Conservation (phyloP, 2,888 invertebrate species). For the Elmis aenea region DNA sequence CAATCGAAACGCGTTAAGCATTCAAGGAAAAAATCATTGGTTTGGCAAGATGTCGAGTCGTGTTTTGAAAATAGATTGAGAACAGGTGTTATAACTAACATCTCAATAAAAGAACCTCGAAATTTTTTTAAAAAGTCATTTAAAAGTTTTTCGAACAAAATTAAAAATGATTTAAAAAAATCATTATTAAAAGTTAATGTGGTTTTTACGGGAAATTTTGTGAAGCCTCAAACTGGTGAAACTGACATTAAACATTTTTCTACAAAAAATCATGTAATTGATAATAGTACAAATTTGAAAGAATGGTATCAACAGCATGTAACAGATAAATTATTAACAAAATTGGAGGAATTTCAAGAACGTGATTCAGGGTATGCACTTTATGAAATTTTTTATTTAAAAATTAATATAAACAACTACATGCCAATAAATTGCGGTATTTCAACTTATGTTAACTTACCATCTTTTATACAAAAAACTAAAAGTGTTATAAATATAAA, state of each 20-base stretch:
- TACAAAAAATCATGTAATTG: conserved; percentile 21
- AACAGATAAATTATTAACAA: conserved; percentile 10
- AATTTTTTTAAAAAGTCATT: conserved; percentile 8
- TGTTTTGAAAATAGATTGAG: too few species aligned
- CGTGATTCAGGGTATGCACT: conserved; percentile 26
- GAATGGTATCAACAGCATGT: conserved; percentile 16
- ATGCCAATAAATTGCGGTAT: too few species aligned
- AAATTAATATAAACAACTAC: conserved; percentile 15
- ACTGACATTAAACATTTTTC: too few species aligned
- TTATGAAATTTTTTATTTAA: conserved; percentile 15
- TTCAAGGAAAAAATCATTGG: too few species aligned
- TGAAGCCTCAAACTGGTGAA: conserved; percentile 14
- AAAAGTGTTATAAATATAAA: conserved; percentile 25
- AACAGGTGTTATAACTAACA: conserved; percentile 2
- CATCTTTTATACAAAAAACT: conserved; percentile 17
- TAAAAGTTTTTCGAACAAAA: conserved; percentile 11
- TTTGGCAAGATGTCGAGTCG: conserved; percentile 5
- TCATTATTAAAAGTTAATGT: conserved; percentile 14
- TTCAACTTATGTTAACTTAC: conserved; percentile 21
- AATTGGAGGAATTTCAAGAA: conserved; percentile 26
- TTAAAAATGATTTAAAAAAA: too few species aligned
- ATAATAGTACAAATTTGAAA: conserved; percentile 19
- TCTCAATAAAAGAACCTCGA: conserved; percentile 1
- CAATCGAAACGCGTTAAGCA: too few species aligned
- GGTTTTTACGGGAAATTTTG: conserved; percentile 11